Base-by-base conservation (phyloP, 2,888 invertebrate genomes). In the Noctua janthina region DNA sequence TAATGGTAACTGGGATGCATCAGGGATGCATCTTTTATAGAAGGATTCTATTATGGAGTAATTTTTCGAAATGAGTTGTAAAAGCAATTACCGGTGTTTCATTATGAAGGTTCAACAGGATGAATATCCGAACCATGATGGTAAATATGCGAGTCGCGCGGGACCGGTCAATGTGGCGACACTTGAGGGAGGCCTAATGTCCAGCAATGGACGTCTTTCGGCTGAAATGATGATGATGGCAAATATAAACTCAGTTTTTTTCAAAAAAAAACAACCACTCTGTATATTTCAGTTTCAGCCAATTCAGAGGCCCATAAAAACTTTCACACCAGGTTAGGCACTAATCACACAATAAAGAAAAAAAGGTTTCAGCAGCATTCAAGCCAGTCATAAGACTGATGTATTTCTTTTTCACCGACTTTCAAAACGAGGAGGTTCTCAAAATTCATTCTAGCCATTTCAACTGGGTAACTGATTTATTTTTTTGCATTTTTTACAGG, bases 401-500 rank as follows among this genome's bases (percentile, higher is more conserved):
- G 29, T 29, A 62, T 62, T 62, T 15, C 13, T 62, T 62, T 62
- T 62, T 7, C 29, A 62, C 7, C 29, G 15, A 29, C 7, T 29
- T 62, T 29, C 29, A 29, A 15, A 62, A 29, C 29, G 15, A 62
- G n/a, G 13, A 13, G 11, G 4, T 62, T 62, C 13, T 35, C n/a
- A 39, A 39, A 43, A 56, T 35, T 17, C 15, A 56, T 54, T 56
- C n/a, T 23, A 59, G n/a, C 49, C 6, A 5, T 29, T 68, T 2
- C 56, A 68, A 68, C 56, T 39, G 4, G 20, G 23, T 39, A 46
- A 73, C 54, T 79, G 10, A 82, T 56, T 15, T 81, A 0, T 5
- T 13, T 43, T 83, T 68, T 83, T 83, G 2, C 5, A 77, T 43
- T 78, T 78, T 69, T 81, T 81, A 43, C 81, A 81, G 81, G 81